Conservation (phyloP, 2,113 vertebrate genomes). For the Noctilio leporinus region DNA sequence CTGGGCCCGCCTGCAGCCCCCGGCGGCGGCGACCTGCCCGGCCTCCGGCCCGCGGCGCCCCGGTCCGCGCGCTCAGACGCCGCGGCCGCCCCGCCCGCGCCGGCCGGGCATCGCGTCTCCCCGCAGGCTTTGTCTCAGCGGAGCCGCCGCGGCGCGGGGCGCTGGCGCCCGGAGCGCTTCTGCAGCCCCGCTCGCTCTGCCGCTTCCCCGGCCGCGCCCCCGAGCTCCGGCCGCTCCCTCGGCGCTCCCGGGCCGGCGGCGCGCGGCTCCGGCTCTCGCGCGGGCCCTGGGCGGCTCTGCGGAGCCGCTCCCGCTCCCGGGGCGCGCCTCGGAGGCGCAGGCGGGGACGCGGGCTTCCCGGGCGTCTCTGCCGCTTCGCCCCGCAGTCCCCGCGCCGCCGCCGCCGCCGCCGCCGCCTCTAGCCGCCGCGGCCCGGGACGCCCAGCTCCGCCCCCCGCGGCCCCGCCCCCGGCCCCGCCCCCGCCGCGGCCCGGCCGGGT, state of each 20-base stretch:
- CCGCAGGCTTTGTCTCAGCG: conserved; percentile 32
- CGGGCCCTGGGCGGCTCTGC: background rate
- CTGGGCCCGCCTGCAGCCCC: conserved; percentile 40
- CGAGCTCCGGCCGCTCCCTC: background rate
- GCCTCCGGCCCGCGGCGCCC: background rate
- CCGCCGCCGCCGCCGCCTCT: background rate
- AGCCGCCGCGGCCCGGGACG: conserved; percentile 25
- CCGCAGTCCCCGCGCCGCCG: conserved; percentile 6
- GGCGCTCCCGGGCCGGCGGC: background rate
- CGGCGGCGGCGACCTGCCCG: background rate
- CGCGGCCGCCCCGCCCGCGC: background rate
- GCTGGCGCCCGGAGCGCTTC: background rate
- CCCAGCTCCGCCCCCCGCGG: background rate
- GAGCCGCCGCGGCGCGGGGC: background rate
- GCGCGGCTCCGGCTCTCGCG: background rate
- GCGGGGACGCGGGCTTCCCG: conserved; percentile 41
- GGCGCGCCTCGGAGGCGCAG: conserved; percentile 27
- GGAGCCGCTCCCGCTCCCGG: background rate
- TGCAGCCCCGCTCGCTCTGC: conserved; percentile 18
- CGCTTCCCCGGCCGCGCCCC: conserved; percentile 49
- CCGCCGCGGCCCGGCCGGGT: background rate
- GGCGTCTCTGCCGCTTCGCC: conserved; percentile 13
- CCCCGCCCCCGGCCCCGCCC: background rate
- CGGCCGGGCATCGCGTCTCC: background rate
- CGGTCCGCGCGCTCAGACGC: conserved; percentile 9